Evolutionary conservation across 2,113 vertebrate genomes (phyloP).

Genomic region (Epinephelus fuscoguttatus): DNA sequence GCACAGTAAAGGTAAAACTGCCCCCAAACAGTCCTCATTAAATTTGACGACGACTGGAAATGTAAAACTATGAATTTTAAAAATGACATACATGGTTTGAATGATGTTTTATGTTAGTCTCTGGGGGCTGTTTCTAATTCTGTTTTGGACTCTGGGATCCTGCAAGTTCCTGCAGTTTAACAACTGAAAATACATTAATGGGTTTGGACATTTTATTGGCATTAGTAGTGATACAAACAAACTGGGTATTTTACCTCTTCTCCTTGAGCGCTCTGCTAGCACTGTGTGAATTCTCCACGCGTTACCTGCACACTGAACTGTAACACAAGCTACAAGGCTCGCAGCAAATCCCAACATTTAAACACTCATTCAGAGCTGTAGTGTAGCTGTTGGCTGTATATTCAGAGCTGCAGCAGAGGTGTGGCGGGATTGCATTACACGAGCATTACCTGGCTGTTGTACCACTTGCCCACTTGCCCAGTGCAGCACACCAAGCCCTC

Average conservation of each 20-base stretch:
- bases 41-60: neutral
- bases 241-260: neutral
- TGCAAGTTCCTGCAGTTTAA: neutral
- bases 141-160: neutral
- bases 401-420: constrained; percentile 34
- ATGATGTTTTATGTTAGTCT: neutral
- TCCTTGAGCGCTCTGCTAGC: constrained; percentile 19
- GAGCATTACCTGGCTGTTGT: constrained; percentile 42
- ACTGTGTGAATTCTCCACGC: constrained; percentile 46
- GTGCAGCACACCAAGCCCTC: constrained; percentile 40
- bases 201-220: neutral
- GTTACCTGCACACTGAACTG: constrained; percentile 39
- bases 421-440: constrained; percentile 56
- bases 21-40: neutral
- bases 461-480: constrained; percentile 40
- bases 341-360: constrained; percentile 53
- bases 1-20: neutral
- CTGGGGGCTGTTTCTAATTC: neutral
- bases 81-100: neutral
- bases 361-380: constrained; percentile 14
- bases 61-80: neutral
- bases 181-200: neutral
- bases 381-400: constrained; percentile 24
- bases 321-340: constrained; percentile 53
- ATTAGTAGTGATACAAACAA: constrained; percentile 1